phyloP scores from a whole-genome alignment of 2,113 vertebrate genomes.

The Cynopterus brachyotis region DNA sequence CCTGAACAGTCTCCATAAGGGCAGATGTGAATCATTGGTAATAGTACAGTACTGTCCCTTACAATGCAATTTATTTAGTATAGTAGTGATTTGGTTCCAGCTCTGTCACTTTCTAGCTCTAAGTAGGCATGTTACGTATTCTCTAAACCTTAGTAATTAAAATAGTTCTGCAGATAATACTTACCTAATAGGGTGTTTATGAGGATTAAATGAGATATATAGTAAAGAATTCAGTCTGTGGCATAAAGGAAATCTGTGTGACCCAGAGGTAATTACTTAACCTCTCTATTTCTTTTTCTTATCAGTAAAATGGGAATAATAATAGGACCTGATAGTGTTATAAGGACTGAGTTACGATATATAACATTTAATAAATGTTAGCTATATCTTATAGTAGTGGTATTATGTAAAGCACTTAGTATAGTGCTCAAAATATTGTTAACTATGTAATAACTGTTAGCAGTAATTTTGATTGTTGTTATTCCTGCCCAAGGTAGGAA shows the following conservation, averaged over 20 bases:
- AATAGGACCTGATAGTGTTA: not conserved
- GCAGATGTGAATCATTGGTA: not conserved
- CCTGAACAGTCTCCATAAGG: not conserved
- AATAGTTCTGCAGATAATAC: not conserved
- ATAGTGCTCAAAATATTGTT: not conserved
- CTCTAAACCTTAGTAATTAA: not conserved
- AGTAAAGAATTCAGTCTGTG: not conserved
- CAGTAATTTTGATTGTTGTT: slow-evolving; percentile 10
- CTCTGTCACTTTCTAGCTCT: not conserved
- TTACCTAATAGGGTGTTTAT: not conserved
- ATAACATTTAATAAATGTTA: not conserved
- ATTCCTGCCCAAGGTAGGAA: not conserved
- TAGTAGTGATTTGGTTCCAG: not conserved
- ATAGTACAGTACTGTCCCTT: not conserved
- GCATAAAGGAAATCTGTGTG: not conserved
- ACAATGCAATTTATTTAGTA: not conserved
- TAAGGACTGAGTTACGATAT: not conserved
- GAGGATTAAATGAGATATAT: slow-evolving; percentile 31
- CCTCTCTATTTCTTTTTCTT: not conserved
- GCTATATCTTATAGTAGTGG: not conserved
- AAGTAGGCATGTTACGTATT: not conserved
- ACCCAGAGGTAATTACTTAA: not conserved
- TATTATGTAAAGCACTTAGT: not conserved
- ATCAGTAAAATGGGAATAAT: not conserved
- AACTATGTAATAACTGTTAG: slow-evolving; percentile 9